These are phyloP conservation scores for Antigone vipio DNA, from an alignment of 2,113 vertebrate genomes.

Conservation along the genomic window DNA sequence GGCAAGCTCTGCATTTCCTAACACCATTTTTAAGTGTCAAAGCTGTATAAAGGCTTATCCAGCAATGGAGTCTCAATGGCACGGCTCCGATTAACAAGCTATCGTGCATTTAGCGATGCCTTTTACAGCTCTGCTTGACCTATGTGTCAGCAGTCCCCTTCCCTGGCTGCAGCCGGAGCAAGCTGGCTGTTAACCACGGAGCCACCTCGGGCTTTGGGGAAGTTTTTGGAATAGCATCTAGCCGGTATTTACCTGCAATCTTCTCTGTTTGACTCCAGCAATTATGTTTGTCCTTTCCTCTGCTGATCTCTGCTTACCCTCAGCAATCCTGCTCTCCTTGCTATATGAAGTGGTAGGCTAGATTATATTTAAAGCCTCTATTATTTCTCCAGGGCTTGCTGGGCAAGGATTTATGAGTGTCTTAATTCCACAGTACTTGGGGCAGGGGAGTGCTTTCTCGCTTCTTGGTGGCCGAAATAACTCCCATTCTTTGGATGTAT, in stretches of 20 bases:
- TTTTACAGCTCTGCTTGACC: constrained; percentile 14
- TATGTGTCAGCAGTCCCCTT: background rate
- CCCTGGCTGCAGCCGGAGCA: background rate
- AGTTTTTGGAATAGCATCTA: background rate
- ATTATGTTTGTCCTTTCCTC: constrained; percentile 49
- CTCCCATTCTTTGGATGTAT: background rate
- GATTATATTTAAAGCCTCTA: constrained; percentile 43
- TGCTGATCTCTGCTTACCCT: background rate
- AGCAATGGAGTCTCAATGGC: background rate
- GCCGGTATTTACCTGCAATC: constrained; percentile 39
- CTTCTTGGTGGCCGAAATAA: background rate
- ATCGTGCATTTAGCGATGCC: background rate
- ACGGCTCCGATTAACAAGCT: background rate
- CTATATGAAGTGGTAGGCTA: background rate
- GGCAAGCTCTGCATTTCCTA: constrained; percentile 32
- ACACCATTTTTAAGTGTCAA: constrained; percentile 5
- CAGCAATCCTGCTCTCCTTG: background rate
- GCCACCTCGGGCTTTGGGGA: background rate
- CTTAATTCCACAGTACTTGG: constrained; percentile 30
- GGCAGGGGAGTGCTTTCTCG: background rate
- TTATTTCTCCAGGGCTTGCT: constrained; percentile 59
- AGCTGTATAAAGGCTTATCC: background rate
- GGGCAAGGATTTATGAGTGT: constrained; percentile 36
- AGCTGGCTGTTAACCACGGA: background rate
- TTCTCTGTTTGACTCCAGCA: constrained; percentile 44